Evolutionary conservation across 30 jellyfish, hydroid and myxozoan species (phyloP).

Genomic region (Haliclystus octoradiatus): DNA sequence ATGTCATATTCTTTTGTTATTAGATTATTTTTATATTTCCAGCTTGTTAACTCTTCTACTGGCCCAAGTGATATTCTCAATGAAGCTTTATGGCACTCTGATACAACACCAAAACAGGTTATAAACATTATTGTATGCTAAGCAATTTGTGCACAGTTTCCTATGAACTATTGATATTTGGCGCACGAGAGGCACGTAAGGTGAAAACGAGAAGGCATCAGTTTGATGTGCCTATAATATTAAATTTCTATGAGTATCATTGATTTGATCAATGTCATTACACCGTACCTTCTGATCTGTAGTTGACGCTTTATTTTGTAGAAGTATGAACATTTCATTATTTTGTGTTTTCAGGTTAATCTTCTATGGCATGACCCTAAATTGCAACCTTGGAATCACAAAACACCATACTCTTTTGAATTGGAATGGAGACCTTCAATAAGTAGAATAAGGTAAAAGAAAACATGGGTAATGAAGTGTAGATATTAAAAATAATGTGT

Average conservation of each 20-base stretch:
- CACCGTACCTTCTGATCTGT: neutral
- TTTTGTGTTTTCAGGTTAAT: conserved; percentile 28
- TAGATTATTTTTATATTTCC: neutral
- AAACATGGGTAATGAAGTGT: too few species aligned
- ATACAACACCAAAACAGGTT: conserved; percentile 68
- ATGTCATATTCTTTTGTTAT: too few species aligned
- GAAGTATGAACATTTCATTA: neutral
- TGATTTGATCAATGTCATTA: too few species aligned
- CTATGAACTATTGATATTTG: too few species aligned
- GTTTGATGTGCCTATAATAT: too few species aligned
- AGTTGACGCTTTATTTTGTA: neutral
- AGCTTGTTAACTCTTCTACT: conserved; percentile 54
- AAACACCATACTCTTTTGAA: conserved; percentile 57
- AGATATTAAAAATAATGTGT: too few species aligned
- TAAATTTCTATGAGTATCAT: too few species aligned
- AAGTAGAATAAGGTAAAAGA: conserved; percentile 85
- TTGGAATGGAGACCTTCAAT: conserved; percentile 78
- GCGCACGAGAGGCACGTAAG: too few species aligned
- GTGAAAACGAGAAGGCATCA: too few species aligned
- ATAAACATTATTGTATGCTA: neutral
- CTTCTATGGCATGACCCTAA: conserved; percentile 81
- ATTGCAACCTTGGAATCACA: conserved; percentile 83
- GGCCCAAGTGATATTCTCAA: conserved; percentile 58
- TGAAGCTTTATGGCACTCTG: conserved; percentile 79
- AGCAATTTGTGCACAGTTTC: too few species aligned